Conservation (phyloP, 1,140 invertebrate species). For the Bilobella aurantiaca region DNA sequence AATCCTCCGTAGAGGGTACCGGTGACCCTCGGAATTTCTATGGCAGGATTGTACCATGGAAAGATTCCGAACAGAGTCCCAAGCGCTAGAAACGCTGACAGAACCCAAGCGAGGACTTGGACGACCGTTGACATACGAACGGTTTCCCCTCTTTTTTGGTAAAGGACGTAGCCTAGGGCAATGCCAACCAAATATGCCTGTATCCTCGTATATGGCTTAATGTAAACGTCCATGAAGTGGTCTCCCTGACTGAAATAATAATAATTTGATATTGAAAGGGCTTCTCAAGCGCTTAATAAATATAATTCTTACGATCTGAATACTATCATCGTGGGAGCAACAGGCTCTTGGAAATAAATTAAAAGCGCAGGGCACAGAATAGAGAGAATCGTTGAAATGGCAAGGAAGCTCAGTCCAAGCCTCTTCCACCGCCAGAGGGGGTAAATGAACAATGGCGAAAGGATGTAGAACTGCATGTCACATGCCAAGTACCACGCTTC, state of each 20-base stretch:
- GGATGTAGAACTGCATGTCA: conserved; percentile 66
- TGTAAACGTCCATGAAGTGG: conserved; percentile 23
- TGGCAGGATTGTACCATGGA: conserved; percentile 17
- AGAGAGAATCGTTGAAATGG: conserved; percentile 17
- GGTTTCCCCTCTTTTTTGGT: conserved; percentile 22
- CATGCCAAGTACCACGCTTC: conserved; percentile 73
- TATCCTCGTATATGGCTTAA: conserved; percentile 24
- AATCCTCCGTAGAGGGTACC: conserved; percentile 52
- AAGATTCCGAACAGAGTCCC: conserved; percentile 19
- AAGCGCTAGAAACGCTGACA: conserved; percentile 6
- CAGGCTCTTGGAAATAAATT: conserved; percentile 12
- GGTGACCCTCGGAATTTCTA: conserved; percentile 36
- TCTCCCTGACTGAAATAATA: not conserved
- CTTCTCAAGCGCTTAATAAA: not conserved
- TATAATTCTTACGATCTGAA: conserved; percentile 21
- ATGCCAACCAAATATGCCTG: conserved; percentile 34
- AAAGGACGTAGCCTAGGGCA: conserved; percentile 32
- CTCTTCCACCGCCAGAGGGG: conserved; percentile 34
- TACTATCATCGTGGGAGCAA: conserved; percentile 20
- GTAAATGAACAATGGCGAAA: conserved; percentile 45
- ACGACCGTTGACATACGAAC: conserved; percentile 15
- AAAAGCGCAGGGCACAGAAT: conserved; percentile 12
- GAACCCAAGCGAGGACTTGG: conserved; percentile 18
- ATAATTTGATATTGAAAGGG: not conserved
- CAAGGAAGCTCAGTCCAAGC: conserved; percentile 22